Conservation (phyloP, 2,797 vertebrate genomes). For the Lacerta agilis region DNA sequence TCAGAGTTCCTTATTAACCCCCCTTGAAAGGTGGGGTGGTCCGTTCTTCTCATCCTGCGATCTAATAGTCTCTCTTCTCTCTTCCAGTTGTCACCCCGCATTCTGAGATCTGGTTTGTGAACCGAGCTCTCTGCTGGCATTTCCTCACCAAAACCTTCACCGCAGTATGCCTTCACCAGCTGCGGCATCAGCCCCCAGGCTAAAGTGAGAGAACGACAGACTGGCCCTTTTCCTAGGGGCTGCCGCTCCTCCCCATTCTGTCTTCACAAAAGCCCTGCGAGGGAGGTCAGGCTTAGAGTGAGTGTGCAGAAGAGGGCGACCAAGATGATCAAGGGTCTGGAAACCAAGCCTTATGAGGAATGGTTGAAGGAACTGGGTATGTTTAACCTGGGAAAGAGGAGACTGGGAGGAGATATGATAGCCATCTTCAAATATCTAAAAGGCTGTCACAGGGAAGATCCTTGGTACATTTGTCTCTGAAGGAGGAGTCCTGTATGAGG, state of each 20-base stretch:
- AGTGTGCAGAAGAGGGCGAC: too few species aligned
- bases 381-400: too few species aligned
- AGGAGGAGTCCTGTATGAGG: not conserved
- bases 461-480: not conserved
- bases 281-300: too few species aligned
- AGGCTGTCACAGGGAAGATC: too few species aligned
- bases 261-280: too few species aligned
- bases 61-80: not conserved
- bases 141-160: conserved; percentile 92
- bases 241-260: conserved; percentile 65
- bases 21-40: too few species aligned
- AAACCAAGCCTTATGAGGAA: too few species aligned
- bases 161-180: conserved; percentile 91
- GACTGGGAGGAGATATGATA: not conserved
- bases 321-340: too few species aligned
- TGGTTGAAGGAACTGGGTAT: too few species aligned
- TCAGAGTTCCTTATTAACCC: too few species aligned
- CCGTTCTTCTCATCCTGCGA: too few species aligned
- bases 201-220: conserved; percentile 82
- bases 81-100: conserved; percentile 79
- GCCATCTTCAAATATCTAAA: too few species aligned
- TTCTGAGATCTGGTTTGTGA: conserved; percentile 95
- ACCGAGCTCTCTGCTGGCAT: conserved; percentile 94
- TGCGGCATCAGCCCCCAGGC: conserved; percentile 94
- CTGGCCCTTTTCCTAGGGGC: not conserved